Evolutionary conservation across 1,140 invertebrate genomes (phyloP), one percentile per base, ranked within the genome.

Genomic region (Ostrea denselamellosa): DNA sequence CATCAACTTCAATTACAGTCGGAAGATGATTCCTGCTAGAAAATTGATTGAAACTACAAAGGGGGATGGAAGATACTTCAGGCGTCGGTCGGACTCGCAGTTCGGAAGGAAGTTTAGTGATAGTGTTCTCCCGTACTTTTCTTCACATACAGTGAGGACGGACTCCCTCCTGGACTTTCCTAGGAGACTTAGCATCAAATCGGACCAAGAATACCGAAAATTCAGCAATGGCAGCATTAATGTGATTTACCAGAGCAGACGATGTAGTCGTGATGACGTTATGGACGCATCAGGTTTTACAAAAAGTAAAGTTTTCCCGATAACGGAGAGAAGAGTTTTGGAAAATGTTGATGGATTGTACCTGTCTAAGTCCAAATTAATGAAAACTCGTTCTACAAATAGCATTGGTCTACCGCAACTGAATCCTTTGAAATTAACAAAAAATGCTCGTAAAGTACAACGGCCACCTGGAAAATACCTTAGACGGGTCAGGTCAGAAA

Each of bases 331-430:
- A 44, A 83, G 52, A 53, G 22, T 83, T 25, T 12, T 53, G 52
- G 44, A 83, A 52, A 83, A 51, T 52, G 44, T 83, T 12, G 44
- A 83, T 83, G 22, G 53, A n/a, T 44, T 83, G 22, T 83, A 52
- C 10, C 25, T 83, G 82, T 86, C 85, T 0, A 86, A 81, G 65
- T 53, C 68, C 12, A 86, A 86, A 86, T 68, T 86, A 10, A 77
- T 81, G 53, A 86, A 86, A 68, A 86, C 85, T 17, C 44, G 71
- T 56, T 86, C 85, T 25, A 86, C 85, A n/a, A 65, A 86, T 19
- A 86, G 81, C 14, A 52, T 86, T 58, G 14, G 10, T 14, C 28
- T 77, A 44, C 65, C 65, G n/a, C 44, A 17, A 81, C 14, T 53
- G 71, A 81, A 77, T 51, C 10, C 65, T 19, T 81, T 53, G 10